Evolutionary conservation across 2,888 invertebrate genomes (phyloP).

Genomic region (Eustalomyia histrio): DNA sequence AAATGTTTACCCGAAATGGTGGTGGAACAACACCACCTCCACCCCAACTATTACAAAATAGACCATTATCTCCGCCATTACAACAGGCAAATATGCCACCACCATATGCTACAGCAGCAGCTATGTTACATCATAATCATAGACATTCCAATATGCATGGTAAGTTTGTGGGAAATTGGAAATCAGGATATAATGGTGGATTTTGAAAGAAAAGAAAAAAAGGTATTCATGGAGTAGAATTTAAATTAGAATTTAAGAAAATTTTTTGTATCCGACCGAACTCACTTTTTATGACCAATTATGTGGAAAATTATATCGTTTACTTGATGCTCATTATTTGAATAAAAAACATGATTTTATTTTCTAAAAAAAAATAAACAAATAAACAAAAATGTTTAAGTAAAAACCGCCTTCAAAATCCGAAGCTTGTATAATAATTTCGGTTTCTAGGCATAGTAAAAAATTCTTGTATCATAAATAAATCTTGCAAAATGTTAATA

Average conservation of each 20-base stretch:
- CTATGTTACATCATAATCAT: constrained; percentile 65
- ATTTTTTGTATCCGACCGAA: background rate
- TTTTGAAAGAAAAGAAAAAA: background rate
- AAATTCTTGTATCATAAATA: no score
- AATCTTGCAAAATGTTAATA: no score
- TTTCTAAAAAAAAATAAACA: no score
- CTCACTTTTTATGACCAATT: no score
- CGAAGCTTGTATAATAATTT: no score
- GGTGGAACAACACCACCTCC: constrained; percentile 55
- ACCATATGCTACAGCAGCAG: constrained; percentile 61
- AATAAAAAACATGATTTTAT: no score
- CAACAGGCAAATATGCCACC: constrained; percentile 63
- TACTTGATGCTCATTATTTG: no score
- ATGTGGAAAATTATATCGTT: no score
- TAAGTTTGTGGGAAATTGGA: constrained; percentile 67
- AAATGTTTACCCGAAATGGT: constrained; percentile 55
- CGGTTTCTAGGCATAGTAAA: no score
- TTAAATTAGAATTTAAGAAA: background rate
- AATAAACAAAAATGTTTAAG: no score
- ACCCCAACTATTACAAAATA: constrained; percentile 67
- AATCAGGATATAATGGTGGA: constrained; percentile 8
- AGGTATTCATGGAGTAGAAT: constrained; percentile 8
- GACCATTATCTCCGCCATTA: constrained; percentile 67
- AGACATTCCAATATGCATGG: constrained; percentile 74
- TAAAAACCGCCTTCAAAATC: no score